A percentile compares a stretch with the other conserved stretches of the same genome.
These are phyloP conservation scores for Lasiurus borealis DNA, from an alignment of 2,113 vertebrate species.

Conservation along the genomic window DNA sequence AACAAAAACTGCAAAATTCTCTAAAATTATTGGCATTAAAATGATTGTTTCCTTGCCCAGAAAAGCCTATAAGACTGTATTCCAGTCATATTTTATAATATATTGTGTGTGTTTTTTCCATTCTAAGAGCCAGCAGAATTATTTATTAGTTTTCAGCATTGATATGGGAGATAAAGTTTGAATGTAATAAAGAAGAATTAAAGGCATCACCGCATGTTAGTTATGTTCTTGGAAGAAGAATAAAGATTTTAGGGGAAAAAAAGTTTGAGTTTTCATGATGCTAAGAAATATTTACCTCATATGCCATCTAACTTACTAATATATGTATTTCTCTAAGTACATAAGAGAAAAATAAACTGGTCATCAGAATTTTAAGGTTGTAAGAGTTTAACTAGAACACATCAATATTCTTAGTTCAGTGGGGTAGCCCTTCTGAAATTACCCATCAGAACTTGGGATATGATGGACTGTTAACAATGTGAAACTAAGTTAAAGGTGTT, in stretches of 20 bases:
- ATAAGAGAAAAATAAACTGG: not conserved
- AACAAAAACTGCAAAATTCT: not conserved
- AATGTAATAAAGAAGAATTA: not conserved
- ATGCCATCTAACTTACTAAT: not conserved
- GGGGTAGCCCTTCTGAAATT: not conserved
- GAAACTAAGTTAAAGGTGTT: not conserved
- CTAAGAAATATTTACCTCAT: not conserved
- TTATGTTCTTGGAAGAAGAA: not conserved
- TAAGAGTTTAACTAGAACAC: not conserved
- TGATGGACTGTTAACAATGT: not conserved
- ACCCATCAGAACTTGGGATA: not conserved
- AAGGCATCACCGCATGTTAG: not conserved
- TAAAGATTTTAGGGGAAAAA: not conserved
- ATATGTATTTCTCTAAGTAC: not conserved
- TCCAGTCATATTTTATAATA: not conserved
- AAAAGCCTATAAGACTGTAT: not conserved
- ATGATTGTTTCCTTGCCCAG: not conserved
- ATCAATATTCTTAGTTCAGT: not conserved
- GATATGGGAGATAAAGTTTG: not conserved
- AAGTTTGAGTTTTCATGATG: slow-evolving; percentile 16
- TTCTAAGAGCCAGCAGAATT: not conserved
- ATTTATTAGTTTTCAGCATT: not conserved
- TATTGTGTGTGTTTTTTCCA: not conserved
- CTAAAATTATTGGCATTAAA: not conserved
- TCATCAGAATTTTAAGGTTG: not conserved